Evolutionary conservation across 2,113 vertebrate genomes (phyloP).

Genomic region (Picathartes gymnocephalus): DNA sequence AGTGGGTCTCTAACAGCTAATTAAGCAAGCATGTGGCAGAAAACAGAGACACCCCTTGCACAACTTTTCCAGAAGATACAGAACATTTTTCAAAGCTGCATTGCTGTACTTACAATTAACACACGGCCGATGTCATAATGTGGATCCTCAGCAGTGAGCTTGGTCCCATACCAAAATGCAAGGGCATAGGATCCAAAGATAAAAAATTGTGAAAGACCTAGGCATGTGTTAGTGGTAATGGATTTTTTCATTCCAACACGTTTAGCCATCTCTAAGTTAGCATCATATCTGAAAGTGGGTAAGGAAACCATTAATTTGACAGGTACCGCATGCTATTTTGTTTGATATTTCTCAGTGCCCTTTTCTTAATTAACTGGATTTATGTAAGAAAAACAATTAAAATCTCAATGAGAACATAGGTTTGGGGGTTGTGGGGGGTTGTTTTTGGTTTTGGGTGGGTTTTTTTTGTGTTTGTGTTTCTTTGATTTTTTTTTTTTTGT

Average conservation of each 20-base stretch:
- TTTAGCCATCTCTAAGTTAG: slow-evolving; percentile 74
- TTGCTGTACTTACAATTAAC: slow-evolving; percentile 76
- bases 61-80: not conserved
- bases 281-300: slow-evolving; percentile 66
- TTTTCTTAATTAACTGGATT: not conserved
- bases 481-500: not conserved
- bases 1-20: not conserved
- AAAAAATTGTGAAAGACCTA: slow-evolving; percentile 76
- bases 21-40: not conserved
- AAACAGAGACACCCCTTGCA: not conserved
- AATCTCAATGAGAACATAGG: not conserved
- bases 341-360: not conserved
- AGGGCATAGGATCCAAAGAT: slow-evolving; percentile 79
- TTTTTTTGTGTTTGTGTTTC: too few species aligned
- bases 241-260: slow-evolving; percentile 79
- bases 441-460: too few species aligned
- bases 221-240: slow-evolving; percentile 70
- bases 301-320: not conserved
- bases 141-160: slow-evolving; percentile 70
- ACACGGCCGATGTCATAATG: slow-evolving; percentile 77
- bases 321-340: not conserved
- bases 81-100: not conserved
- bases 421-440: too few species aligned
- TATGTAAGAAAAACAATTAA: not conserved
- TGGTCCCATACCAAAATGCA: slow-evolving; percentile 86